These are phyloP conservation scores for Pangasius mekongensis DNA, from an alignment of 2,797 vertebrate genomes.

Conservation along the genomic window DNA sequence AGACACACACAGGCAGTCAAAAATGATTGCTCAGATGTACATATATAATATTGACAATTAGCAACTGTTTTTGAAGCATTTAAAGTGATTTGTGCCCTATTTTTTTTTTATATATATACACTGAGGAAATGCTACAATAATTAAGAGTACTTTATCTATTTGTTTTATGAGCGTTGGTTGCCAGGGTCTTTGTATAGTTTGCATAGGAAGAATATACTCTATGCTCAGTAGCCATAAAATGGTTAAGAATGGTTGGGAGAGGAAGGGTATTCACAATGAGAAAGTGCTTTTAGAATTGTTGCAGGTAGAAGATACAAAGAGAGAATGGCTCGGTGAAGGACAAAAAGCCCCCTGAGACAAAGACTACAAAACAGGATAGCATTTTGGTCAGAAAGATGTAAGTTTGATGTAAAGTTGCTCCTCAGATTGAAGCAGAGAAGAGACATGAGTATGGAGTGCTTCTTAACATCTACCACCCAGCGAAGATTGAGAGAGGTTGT, in stretches of 20 bases:
- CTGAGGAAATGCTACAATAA: not conserved
- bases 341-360: not conserved
- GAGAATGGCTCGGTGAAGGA: not conserved
- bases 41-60: not conserved
- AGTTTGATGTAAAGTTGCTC: not conserved
- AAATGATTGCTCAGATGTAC: not conserved
- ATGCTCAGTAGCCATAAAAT: not conserved
- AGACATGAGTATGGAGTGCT: not conserved
- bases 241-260: not conserved
- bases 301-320: not conserved
- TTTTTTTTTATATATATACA: too few species aligned
- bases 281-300: not conserved
- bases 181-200: not conserved
- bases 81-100: not conserved
- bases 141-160: not conserved
- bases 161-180: not conserved
- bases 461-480: not conserved
- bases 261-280: not conserved
- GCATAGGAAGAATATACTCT: not conserved
- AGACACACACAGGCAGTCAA: not conserved
- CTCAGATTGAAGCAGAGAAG: not conserved
- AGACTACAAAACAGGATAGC: not conserved
- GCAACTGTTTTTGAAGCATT: not conserved
- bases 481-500: not conserved
- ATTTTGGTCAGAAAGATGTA: not conserved